Evolutionary conservation across 2,888 invertebrate species (phyloP), one percentile per base, ranked within the genome.

Genomic region (Tachina grossa): DNA sequence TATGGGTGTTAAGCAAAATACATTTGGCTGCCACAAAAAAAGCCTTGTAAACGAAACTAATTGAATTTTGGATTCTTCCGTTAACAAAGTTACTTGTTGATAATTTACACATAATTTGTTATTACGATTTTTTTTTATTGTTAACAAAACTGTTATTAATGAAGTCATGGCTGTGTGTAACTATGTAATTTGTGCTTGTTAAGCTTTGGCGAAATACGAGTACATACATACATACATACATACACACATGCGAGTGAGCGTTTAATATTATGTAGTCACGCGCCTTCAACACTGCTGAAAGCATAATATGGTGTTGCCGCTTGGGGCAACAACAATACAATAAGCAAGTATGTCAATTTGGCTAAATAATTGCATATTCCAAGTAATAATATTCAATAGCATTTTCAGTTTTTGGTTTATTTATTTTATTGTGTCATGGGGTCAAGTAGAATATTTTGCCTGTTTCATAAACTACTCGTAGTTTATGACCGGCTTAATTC

Each of bases 161-260:
- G 63, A 72, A 84, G 71, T 76, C 66, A 76, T 80, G 80, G 66
- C 65, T 84, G 57, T 71, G 19, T 84, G 57, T 71, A 31, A 72
- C 47, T 53, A 31, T 84, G 57, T 71, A 31, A 72, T 53, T 53
- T 14, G 19, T 63, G 55, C 53, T 80, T 72, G 41, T 39, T 16
- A 55, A 65, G 22, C 19, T 9, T 19, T 74, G 61, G 39, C 59
- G 2, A 5, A 59, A 59, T n/a, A 57, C 1, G 14, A 1, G 4
- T 1, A 2, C 1, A 47, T n/a, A 13, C n/a, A 57, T 8, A 31
- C 3, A 13, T 1, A 2, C 1, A 47, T n/a, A 13, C n/a, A n/a
- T 5, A 57, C 4, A 57, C 11, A 11, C 47, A 19, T 51, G 59
- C 61, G n/a, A 41, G 13, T 55, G n/a, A 41, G 13, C 43, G 13